Base-by-base conservation (phyloP, 1,140 invertebrate species). In the Halesus radiatus region DNA sequence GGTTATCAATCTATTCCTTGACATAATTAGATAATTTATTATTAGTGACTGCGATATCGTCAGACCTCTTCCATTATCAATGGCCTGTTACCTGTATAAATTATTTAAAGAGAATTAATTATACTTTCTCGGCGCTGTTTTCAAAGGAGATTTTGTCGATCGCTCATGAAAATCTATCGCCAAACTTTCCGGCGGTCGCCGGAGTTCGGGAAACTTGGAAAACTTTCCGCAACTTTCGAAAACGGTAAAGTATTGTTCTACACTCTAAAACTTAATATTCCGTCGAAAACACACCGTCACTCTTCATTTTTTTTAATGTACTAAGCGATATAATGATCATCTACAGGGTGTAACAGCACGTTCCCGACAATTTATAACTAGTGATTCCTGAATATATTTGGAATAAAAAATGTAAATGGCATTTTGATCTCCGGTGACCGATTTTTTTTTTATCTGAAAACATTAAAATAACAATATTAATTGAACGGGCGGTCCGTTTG, bases 91-190 rank as follows among this genome's bases (percentile, higher is more conserved):
- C 20, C 20, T 18, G n/a, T 8, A 54, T 54, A 20, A 22, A 56
- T 18, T 56, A 56, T 56, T 56, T 20, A 56, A 56, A 3, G 54
- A 22, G 20, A 56, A 56, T 56, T 56, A 56, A 56, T 56, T 56
- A 45, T 45, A 45, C 37, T 45, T 45, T 45, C 37, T 45, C 13
- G 37, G 37, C 37, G 37, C 37, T 13, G 18, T 56, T 56, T 56
- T 56, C 54, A 56, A 18, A 10, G n/a, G 7, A 56, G n/a, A 22
- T 56, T 16, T 64, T 29, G 62, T 50, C 29, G 8, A 26, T 66
- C 15, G 23, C 32, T 66, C 29, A 18, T 50, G 66, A 70, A 70
- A 70, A 70, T 50, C 66, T 45, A 70, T 70, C 32, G 66, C 32
- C n/a, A 70, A 70, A 50, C 18, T 70, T 37, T 70, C 18, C 10